These are phyloP conservation scores for Symphodus melops DNA, from an alignment of 2,113 vertebrate species.

Conservation along the genomic window DNA sequence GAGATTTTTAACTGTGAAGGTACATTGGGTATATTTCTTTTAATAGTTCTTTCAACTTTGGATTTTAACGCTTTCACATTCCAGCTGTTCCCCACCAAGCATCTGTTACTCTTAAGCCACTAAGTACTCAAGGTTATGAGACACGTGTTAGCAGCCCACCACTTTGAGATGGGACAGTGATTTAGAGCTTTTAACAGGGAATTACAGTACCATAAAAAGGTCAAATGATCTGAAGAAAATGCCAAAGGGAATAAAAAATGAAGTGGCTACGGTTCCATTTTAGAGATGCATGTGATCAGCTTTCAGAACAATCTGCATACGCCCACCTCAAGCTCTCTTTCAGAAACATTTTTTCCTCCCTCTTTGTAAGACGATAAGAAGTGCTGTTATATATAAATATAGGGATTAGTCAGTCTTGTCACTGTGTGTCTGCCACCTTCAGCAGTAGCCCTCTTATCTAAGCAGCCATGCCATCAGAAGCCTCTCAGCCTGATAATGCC, in stretches of 20 bases:
- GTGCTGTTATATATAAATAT: not conserved
- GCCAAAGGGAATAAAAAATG: no score
- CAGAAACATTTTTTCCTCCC: slow-evolving; percentile 2
- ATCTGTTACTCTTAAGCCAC: slow-evolving; percentile 41
- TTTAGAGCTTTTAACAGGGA: slow-evolving; percentile 1
- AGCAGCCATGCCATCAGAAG: slow-evolving; percentile 49
- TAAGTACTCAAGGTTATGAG: slow-evolving; percentile 3
- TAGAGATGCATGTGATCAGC: not conserved
- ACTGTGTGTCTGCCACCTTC: slow-evolving; percentile 11
- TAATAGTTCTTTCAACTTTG: not conserved
- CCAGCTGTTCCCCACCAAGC: slow-evolving; percentile 46
- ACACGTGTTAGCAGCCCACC: not conserved
- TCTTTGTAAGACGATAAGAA: slow-evolving; percentile 50
- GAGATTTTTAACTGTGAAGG: not conserved
- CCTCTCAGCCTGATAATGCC: slow-evolving; percentile 61
- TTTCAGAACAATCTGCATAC: not conserved
- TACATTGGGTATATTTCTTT: not conserved
- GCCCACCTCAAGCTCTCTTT: not conserved
- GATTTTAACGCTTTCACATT: slow-evolving; percentile 14
- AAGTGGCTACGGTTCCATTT: no score
- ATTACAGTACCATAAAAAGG: not conserved
- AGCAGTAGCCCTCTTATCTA: slow-evolving; percentile 64
- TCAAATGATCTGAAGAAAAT: no score
- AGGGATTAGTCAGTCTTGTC: slow-evolving; percentile 46
- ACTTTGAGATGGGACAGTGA: not conserved